phyloP scores from a whole-genome alignment of 2,797 vertebrate genomes.

The Cossypha niveicapilla region DNA sequence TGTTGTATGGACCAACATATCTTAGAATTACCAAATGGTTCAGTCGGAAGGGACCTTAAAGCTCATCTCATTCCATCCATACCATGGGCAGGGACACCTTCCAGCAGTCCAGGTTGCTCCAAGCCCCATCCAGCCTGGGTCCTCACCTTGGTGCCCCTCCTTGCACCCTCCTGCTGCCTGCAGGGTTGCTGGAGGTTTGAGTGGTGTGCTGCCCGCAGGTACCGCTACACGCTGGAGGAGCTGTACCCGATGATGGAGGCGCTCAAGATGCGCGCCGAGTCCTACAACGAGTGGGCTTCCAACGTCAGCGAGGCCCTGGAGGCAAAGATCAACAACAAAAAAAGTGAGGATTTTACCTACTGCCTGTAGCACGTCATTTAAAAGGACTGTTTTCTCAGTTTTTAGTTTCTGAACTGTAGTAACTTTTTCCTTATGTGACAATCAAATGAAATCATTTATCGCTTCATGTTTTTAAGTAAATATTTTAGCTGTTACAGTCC shows the following conservation, averaged over 20 bases:
- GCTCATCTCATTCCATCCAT: not conserved
- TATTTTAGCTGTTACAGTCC: not conserved
- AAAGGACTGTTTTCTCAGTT: not conserved
- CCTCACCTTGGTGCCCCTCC: not conserved
- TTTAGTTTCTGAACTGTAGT: not conserved
- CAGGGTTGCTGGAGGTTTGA: not conserved
- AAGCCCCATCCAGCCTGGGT: not conserved
- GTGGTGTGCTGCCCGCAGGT: slow-evolving; percentile 72
- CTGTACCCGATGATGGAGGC: slow-evolving; percentile 85
- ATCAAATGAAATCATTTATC: not conserved
- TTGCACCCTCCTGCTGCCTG: not conserved
- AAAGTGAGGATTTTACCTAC: slow-evolving; percentile 73
- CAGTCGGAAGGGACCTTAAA: not conserved
- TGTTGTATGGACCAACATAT: not conserved
- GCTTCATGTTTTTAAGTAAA: not conserved
- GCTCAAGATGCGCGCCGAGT: slow-evolving; percentile 85
- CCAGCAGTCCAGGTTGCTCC: not conserved
- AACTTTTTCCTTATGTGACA: not conserved
- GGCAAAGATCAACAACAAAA: slow-evolving; percentile 85
- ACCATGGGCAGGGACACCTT: not conserved
- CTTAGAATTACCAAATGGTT: not conserved
- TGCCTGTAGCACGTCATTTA: not conserved
- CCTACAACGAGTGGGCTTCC: slow-evolving; percentile 88
- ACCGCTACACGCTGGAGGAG: slow-evolving; percentile 87
- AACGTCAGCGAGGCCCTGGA: slow-evolving; percentile 86